These are phyloP conservation scores for Sarcophaga carnaria DNA, from an alignment of 2,888 invertebrate genomes.

Conservation along the genomic window DNA sequence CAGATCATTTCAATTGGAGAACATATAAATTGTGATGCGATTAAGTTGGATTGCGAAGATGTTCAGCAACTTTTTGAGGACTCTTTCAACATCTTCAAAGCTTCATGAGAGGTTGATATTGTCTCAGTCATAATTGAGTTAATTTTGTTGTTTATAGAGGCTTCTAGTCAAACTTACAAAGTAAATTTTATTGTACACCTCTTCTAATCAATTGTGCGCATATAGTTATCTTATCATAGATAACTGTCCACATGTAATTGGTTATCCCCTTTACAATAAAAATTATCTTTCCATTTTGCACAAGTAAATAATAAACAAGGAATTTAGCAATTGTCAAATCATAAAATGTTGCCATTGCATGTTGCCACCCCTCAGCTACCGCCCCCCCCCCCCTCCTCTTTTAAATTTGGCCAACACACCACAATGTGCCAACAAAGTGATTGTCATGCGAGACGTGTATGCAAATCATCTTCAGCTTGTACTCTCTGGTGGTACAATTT, in stretches of 20 bases:
- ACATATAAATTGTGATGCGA: no score
- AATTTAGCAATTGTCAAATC: constrained; percentile 15
- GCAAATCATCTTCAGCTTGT: not conserved
- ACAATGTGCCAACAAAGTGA: not conserved
- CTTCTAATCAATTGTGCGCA: not conserved
- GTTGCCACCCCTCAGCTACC: not conserved
- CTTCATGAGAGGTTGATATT: no score
- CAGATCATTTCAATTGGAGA: no score
- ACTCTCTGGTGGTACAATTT: not conserved
- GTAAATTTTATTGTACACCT: no score
- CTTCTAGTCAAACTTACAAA: no score
- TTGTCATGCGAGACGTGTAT: not conserved
- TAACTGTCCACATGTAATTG: not conserved
- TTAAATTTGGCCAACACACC: not conserved
- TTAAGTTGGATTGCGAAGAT: no score
- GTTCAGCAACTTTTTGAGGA: no score
- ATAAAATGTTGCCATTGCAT: constrained; percentile 2
- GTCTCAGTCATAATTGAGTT: no score
- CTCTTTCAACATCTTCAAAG: no score
- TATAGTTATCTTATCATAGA: no score
- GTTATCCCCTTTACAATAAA: not conserved
- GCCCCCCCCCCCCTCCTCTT: not conserved
- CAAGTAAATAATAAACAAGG: constrained; percentile 9
- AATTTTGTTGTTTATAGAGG: no score
- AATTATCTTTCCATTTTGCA: not conserved